Percentiles rank a stretch among this genome's conserved stretches.
Evolutionary conservation across 2,888 invertebrate genomes (phyloP).

Genomic region (Acheta domesticus): DNA sequence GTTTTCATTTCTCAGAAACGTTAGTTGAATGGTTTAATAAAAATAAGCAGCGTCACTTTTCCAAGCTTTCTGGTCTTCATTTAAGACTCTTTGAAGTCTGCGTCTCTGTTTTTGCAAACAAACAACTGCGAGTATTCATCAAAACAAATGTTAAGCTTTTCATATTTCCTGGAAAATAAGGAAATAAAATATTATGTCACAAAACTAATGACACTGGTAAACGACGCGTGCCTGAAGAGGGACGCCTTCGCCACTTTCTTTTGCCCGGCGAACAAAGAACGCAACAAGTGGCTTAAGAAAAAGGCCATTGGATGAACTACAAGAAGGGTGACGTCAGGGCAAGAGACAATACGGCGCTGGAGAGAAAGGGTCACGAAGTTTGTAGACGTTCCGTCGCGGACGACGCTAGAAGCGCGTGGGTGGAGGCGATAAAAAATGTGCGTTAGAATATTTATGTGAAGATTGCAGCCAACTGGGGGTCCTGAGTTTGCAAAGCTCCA

Average conservation of each 20-base stretch:
- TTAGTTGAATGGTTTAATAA: too few relatives aligned
- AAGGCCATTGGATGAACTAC: not conserved
- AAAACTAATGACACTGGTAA: too few relatives aligned
- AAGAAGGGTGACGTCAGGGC: not conserved
- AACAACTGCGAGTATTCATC: too few relatives aligned
- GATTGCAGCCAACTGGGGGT: not conserved
- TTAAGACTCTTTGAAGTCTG: too few relatives aligned
- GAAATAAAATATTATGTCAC: too few relatives aligned
- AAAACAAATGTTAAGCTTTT: too few relatives aligned
- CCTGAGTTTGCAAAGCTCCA: not conserved
- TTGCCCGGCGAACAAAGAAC: not conserved
- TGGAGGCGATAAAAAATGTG: not conserved
- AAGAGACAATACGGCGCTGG: not conserved
- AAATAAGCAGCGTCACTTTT: too few relatives aligned
- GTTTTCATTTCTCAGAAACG: too few relatives aligned
- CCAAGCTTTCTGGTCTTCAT: too few relatives aligned
- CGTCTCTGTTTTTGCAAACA: too few relatives aligned
- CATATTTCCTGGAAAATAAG: too few relatives aligned
- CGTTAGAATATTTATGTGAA: conserved; percentile 4
- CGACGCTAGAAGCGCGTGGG: not conserved
- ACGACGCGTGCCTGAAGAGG: not conserved
- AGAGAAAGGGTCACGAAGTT: not conserved
- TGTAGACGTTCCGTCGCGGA: not conserved
- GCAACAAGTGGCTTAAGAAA: not conserved
- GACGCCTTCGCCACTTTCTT: not conserved